A percentile compares a stretch with the other conserved stretches of the same genome.
phyloP scores from a whole-genome alignment of 2,888 invertebrate genomes.

The Apodemia hepburni region DNA sequence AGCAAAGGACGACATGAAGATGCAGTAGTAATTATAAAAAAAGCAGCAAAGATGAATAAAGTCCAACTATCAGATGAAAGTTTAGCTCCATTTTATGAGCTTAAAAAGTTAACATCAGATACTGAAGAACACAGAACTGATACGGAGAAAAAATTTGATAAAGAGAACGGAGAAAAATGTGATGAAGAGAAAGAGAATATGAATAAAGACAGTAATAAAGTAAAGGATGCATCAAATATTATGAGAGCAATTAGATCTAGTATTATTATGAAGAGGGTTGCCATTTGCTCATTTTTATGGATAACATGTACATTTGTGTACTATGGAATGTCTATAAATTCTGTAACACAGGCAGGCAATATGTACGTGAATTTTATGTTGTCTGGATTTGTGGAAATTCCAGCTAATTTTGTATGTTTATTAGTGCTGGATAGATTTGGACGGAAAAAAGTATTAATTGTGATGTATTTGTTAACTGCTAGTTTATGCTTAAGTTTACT shows the following conservation, averaged over 20 bases:
- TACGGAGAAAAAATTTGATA: conserved; percentile 29
- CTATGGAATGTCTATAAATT: conserved; percentile 89
- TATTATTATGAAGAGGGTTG: conserved; percentile 76
- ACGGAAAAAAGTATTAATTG: conserved; percentile 81
- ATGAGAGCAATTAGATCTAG: conserved; percentile 74
- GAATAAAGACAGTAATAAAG: conserved; percentile 17
- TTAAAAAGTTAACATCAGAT: conserved; percentile 38
- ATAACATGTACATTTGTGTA: conserved; percentile 90
- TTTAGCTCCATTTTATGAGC: conserved; percentile 53
- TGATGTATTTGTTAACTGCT: conserved; percentile 83
- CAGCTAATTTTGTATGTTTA: conserved; percentile 84
- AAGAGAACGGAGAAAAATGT: conserved; percentile 33
- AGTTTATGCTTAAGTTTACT: conserved; percentile 80
- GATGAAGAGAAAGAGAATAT: conserved; percentile 24
- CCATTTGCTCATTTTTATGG: conserved; percentile 88
- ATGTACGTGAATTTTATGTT: conserved; percentile 88
- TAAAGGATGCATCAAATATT: conserved; percentile 43
- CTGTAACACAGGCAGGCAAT: conserved; percentile 87
- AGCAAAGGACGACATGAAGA: conserved; percentile 83
- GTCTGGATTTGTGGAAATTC: conserved; percentile 84
- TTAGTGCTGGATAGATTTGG: conserved; percentile 83
- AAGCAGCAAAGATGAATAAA: conserved; percentile 83
- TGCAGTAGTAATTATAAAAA: conserved; percentile 82
- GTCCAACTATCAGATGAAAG: conserved; percentile 64
- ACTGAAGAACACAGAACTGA: too few relatives aligned